phyloP scores from a whole-genome alignment of 2,113 vertebrate genomes.

The Python bivittatus region DNA sequence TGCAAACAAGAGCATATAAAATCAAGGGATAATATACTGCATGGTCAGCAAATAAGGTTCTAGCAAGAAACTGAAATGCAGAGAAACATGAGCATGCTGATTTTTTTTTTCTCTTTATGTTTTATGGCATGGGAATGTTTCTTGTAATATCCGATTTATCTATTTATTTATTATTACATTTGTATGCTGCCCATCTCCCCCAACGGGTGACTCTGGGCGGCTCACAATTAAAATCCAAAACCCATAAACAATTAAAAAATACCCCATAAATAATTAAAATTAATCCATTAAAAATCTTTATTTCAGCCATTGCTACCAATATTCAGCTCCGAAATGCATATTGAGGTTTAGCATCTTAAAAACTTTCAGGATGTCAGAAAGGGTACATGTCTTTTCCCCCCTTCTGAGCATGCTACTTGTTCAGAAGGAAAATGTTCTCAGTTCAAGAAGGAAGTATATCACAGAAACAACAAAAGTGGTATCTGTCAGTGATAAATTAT shows the following conservation, averaged over 20 bases:
- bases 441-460: constrained; percentile 52
- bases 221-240: no score
- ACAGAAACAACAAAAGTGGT: constrained; percentile 48
- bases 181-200: no score
- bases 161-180: no score
- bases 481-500: constrained; percentile 42
- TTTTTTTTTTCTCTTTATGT: background rate
- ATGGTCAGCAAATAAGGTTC: background rate
- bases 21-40: background rate
- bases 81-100: background rate
- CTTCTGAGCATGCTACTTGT: constrained; percentile 52
- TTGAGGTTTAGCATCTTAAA: constrained; percentile 41
- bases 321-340: background rate
- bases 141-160: background rate
- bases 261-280: no score
- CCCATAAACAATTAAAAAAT: no score
- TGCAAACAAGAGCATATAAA: background rate
- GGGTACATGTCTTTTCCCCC: constrained; percentile 48
- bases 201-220: no score
- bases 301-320: no score
- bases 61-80: background rate
- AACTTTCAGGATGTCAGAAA: constrained; percentile 42
- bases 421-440: constrained; percentile 64
- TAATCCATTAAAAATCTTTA: no score
- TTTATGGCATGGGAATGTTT: background rate